Conservation (phyloP, 2,888 invertebrate genomes). For the Schizaphis graminum region DNA sequence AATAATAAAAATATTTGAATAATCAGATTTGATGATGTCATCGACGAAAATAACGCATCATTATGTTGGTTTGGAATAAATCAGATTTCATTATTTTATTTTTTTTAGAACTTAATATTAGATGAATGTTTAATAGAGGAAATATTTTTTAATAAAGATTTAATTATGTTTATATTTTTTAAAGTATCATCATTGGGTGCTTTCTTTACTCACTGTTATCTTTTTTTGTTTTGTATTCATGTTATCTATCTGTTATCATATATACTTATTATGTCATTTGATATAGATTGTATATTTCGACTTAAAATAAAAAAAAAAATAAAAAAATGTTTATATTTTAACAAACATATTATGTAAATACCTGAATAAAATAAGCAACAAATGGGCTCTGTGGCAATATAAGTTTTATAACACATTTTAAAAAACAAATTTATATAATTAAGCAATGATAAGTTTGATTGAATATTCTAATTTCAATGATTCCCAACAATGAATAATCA, state of each 20-base stretch:
- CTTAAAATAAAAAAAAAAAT: no score
- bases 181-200: no score
- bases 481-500: background rate
- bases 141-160: background rate
- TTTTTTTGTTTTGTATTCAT: no score
- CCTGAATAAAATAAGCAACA: background rate
- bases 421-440: background rate
- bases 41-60: background rate
- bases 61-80: background rate
- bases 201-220: no score
- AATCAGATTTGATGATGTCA: background rate
- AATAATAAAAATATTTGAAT: no score
- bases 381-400: background rate
- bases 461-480: background rate
- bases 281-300: no score
- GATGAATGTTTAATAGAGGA: background rate
- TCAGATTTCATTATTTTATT: background rate
- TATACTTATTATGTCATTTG: no score
- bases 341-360: background rate
- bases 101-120: background rate
- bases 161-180: background rate
- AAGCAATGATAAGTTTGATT: background rate
- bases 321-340: background rate
- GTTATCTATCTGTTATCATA: no score
- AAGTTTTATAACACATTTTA: background rate